A percentile compares a stretch with the other conserved stretches of the same genome.
Conservation (phyloP, 2,888 invertebrate genomes). For the Dolichopus griseipennis region DNA sequence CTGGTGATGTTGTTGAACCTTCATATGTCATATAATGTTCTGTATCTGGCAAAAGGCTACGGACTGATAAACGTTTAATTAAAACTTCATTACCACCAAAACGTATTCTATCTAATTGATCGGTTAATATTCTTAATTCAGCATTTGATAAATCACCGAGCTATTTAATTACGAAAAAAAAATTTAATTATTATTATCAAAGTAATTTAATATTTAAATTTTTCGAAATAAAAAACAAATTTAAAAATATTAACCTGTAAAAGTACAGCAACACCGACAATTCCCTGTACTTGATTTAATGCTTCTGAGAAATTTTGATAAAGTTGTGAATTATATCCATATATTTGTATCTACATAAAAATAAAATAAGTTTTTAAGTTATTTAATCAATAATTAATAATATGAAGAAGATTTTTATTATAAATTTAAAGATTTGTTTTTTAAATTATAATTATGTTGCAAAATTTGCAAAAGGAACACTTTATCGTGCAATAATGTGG, state of each 20-base stretch:
- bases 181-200: no score
- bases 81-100: slow-evolving; percentile 83
- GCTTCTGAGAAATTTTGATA: slow-evolving; percentile 96
- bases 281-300: slow-evolving; percentile 85
- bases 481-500: no score
- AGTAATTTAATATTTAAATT: neutral
- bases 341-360: slow-evolving; percentile 90
- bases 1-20: slow-evolving; percentile 92
- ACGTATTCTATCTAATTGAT: slow-evolving; percentile 84
- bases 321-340: slow-evolving; percentile 95
- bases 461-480: no score
- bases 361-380: slow-evolving; percentile 26
- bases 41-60: slow-evolving; percentile 83
- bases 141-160: slow-evolving; percentile 87
- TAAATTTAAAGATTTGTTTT: no score
- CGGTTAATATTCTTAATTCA: slow-evolving; percentile 81
- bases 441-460: no score
- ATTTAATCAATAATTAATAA: no score
- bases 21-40: slow-evolving; percentile 96
- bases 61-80: slow-evolving; percentile 75
- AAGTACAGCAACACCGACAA: slow-evolving; percentile 87
- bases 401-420: no score
- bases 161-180: slow-evolving; percentile 55
- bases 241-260: slow-evolving; percentile 64
- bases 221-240: neutral